phyloP scores from a whole-genome alignment of 2,797 vertebrate genomes.

The Taenioides sp. region DNA sequence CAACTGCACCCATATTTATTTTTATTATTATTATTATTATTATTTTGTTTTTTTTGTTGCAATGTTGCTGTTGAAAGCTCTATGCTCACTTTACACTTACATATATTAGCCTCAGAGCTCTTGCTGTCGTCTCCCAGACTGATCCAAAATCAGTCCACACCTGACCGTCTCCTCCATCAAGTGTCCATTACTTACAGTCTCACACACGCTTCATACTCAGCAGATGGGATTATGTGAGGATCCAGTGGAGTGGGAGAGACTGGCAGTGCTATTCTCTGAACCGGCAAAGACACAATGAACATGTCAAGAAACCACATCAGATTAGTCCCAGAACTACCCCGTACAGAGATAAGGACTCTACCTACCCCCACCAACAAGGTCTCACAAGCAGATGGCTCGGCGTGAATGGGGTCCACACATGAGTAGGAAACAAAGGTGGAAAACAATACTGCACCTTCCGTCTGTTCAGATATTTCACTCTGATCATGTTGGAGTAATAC shows the following conservation, averaged over 20 bases:
- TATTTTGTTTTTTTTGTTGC: not conserved
- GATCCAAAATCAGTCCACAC: conserved; percentile 3
- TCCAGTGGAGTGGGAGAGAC: conserved; percentile 41
- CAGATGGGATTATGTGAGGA: conserved; percentile 47
- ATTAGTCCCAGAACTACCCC: conserved; percentile 45
- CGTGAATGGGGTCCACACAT: conserved; percentile 51
- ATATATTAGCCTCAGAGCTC: not conserved
- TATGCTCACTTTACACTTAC: not conserved
- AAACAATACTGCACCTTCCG: conserved; percentile 51
- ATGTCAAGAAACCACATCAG: conserved; percentile 35
- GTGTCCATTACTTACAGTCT: conserved; percentile 6
- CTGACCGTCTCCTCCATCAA: conserved; percentile 3
- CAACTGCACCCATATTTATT: not conserved
- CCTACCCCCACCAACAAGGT: conserved; percentile 1
- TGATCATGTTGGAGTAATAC: conserved; percentile 21
- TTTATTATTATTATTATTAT: not conserved
- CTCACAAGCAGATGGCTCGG: conserved; percentile 59
- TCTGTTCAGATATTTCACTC: conserved; percentile 37
- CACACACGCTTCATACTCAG: conserved; percentile 10
- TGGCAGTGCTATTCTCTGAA: conserved; percentile 26
- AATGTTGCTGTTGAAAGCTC: not conserved
- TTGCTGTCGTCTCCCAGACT: not conserved
- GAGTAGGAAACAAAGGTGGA: conserved; percentile 29
- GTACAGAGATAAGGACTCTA: conserved; percentile 36
- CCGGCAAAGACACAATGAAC: conserved; percentile 43